These are phyloP conservation scores for Laothoe populi DNA, from an alignment of 2,888 invertebrate species.

Conservation along the genomic window DNA sequence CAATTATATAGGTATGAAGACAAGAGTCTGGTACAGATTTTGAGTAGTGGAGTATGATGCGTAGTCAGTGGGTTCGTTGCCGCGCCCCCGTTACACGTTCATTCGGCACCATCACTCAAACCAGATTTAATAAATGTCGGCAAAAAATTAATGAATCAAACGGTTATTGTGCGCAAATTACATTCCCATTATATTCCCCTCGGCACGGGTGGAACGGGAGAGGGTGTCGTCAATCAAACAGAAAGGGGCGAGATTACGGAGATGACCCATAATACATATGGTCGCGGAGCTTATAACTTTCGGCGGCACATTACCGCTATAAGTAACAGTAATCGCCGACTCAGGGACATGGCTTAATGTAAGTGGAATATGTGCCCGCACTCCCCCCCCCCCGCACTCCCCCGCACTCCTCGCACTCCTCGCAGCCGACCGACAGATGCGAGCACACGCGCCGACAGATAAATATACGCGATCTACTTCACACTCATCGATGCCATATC, in stretches of 20 bases:
- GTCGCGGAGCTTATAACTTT: conserved; percentile 23
- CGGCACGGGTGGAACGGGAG: not conserved
- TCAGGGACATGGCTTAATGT: not conserved
- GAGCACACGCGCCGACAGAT: no score
- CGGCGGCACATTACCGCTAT: conserved; percentile 5
- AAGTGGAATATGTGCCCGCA: not conserved
- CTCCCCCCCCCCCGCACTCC: not conserved
- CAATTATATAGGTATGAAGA: no score
- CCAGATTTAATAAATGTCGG: conserved; percentile 54
- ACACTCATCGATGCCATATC: no score
- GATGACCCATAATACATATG: conserved; percentile 19
- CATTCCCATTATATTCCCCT: conserved; percentile 42
- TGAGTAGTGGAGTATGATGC: not conserved
- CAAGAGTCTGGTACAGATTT: not conserved
- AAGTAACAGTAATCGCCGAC: conserved; percentile 3
- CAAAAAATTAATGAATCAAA: conserved; percentile 51
- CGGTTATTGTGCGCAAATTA: conserved; percentile 51
- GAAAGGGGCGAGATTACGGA: conserved; percentile 16
- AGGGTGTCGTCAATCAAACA: conserved; percentile 40
- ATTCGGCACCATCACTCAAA: conserved; percentile 43
- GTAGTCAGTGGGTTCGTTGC: not conserved
- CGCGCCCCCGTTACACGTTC: not conserved
- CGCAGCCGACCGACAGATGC: no score
- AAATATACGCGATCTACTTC: no score
- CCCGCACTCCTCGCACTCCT: no score